Conservation (phyloP, 2,888 invertebrate genomes). For the Drosophila gaucha region DNA sequence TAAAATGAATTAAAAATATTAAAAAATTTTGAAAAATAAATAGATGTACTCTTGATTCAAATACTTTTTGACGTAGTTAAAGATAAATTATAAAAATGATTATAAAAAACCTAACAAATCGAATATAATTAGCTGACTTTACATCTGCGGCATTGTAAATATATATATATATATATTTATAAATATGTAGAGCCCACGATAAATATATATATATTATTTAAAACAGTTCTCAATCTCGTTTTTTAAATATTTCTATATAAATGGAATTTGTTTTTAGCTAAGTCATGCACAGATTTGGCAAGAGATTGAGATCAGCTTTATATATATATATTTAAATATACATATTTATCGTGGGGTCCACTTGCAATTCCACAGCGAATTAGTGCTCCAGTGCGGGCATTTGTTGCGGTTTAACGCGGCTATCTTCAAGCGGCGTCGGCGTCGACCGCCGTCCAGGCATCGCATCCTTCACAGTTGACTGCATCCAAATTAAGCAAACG, state of each 20-base stretch:
- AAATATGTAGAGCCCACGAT: no score
- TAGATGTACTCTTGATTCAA: neutral
- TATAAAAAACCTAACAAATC: neutral
- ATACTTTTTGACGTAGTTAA: neutral
- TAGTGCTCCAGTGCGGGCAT: slow-evolving; percentile 45
- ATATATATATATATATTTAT: no score
- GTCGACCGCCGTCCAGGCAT: slow-evolving; percentile 64
- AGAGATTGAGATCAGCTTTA: neutral
- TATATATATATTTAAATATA: neutral
- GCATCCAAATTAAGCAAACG: slow-evolving; percentile 80
- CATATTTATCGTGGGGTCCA: slow-evolving; percentile 12
- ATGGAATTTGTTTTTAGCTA: neutral
- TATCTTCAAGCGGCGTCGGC: slow-evolving; percentile 69
- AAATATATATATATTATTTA: no score
- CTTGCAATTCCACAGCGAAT: slow-evolving; percentile 24
- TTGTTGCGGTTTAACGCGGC: slow-evolving; percentile 65
- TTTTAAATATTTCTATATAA: neutral
- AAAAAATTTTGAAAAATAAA: neutral
- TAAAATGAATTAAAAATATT: neutral
- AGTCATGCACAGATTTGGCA: slow-evolving; percentile 5
- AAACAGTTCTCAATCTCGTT: neutral
- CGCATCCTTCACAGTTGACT: slow-evolving; percentile 84
- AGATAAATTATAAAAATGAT: neutral
- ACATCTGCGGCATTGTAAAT: no score
- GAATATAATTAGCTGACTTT: neutral